Base-by-base conservation (phyloP, 1,140 invertebrate genomes). In the Danaus plexippus region DNA sequence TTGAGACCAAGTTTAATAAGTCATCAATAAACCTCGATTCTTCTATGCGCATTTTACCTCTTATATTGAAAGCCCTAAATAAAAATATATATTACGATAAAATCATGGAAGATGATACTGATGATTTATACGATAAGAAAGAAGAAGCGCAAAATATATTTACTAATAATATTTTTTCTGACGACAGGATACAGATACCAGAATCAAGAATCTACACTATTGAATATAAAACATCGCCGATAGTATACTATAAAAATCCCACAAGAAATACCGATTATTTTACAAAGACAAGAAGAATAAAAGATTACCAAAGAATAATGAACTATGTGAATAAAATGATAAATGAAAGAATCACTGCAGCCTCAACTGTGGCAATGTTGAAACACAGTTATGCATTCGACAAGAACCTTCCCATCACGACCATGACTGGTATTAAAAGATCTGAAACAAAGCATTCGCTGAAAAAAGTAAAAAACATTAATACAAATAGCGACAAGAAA, bases 291-390 rank as follows among this genome's bases (percentile, higher is more conserved):
- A 77, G 72, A 63, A 77, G 77, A 63, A 71, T 75, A 42, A 72
- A 68, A 60, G 73, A 81, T 43, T 75, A 78, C 55, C 54, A 78
- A 57, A 72, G 71, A 56, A 73, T 80, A 13, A 69, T 80, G 49
- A 75, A 77, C 56, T 79, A 77, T 54, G 61, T 80, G 10, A 71
- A 79, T 54, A 80, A 81, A 62, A 77, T 76, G 73, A 76, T 76
- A 41, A 76, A 52, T 49, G 76, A 77, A 9, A 77, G 65, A 66
- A 64, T 65, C 15, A 50, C 66, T 18, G 60, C 63, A 7, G 59
- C 65, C 18, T 62, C 73, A 6, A 69, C 67, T 13, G 45, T 58
- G 48, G 54, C 66, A 41, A 67, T 75, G 54, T 11, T 61, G 43
- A 71, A 56, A 54, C 58, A 40, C 50, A 61, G 66, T 40, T 64